phyloP scores from a whole-genome alignment of 1,140 invertebrate genomes.

The Lysiphlebus fabarum region DNA sequence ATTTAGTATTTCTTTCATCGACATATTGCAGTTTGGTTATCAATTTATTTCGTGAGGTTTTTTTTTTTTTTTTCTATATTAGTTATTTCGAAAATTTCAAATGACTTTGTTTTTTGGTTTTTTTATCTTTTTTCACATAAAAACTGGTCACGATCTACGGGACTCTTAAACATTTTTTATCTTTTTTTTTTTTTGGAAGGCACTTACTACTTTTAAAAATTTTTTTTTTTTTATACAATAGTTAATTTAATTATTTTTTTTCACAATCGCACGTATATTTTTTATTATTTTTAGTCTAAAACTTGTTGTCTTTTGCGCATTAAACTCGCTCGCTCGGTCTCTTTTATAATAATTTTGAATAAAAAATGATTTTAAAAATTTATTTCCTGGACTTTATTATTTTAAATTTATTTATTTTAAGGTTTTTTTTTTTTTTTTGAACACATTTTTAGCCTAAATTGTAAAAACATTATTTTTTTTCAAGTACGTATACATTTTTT shows the following conservation, averaged over 20 bases:
- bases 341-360: slow-evolving; percentile 17
- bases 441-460: slow-evolving; percentile 46
- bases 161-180: slow-evolving; percentile 49
- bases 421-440: slow-evolving; percentile 31
- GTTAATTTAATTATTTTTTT: slow-evolving; percentile 27
- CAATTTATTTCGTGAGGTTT: slow-evolving; percentile 10
- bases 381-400: slow-evolving; percentile 17
- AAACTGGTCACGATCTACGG: slow-evolving; percentile 56
- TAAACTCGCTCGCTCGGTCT: slow-evolving; percentile 19
- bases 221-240: slow-evolving; percentile 37
- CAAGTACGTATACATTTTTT: slow-evolving; percentile 11
- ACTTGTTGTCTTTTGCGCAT: no score
- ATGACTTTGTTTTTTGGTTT: slow-evolving; percentile 46
- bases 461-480: slow-evolving; percentile 42
- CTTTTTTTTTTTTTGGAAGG: slow-evolving; percentile 53
- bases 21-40: slow-evolving; percentile 13
- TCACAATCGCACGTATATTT: slow-evolving; percentile 23
- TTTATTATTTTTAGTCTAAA: slow-evolving; percentile 20
- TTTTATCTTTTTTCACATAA: slow-evolving; percentile 52
- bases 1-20: slow-evolving; percentile 15
- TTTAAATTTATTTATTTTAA: slow-evolving; percentile 29
- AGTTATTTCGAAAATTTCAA: slow-evolving; percentile 21
- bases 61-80: slow-evolving; percentile 18
- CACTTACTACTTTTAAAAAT: slow-evolving; percentile 56
- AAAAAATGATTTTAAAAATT: slow-evolving; percentile 3